Evolutionary conservation across 2,888 invertebrate species (phyloP).

Genomic region (Saturnia japonica): DNA sequence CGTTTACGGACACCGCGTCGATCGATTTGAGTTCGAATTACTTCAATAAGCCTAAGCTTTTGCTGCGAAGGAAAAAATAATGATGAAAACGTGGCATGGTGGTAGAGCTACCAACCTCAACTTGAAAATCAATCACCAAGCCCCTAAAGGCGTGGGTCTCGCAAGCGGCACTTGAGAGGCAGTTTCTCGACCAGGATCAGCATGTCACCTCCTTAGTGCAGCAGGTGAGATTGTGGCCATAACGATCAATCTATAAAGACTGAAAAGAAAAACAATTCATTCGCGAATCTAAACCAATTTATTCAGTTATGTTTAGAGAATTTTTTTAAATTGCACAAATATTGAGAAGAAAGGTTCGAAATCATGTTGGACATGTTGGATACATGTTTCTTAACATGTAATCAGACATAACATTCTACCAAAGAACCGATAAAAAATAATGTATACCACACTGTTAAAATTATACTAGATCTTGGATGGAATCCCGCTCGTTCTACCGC

Average conservation of each 20-base stretch:
- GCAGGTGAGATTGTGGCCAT: background rate
- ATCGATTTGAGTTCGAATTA: too few relatives aligned
- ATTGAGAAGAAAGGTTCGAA: background rate
- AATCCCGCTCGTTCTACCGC: constrained; percentile 27
- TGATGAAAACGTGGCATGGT: too few relatives aligned
- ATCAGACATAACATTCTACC: background rate
- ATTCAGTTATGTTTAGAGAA: background rate
- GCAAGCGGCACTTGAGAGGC: too few relatives aligned
- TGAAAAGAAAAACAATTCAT: background rate
- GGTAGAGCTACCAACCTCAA: too few relatives aligned
- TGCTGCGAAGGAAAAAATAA: too few relatives aligned
- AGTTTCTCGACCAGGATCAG: too few relatives aligned
- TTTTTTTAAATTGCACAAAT: background rate
- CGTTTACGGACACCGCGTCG: too few relatives aligned
- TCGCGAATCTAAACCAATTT: background rate
- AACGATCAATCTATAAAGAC: background rate
- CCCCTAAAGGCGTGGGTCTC: too few relatives aligned
- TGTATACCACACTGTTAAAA: constrained; percentile 23
- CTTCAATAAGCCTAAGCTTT: too few relatives aligned
- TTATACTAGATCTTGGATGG: constrained; percentile 28
- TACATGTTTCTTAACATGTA: background rate
- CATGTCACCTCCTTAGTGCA: too few relatives aligned
- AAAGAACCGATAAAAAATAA: background rate
- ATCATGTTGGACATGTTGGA: too few relatives aligned
- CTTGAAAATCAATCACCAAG: too few relatives aligned